Evolutionary conservation across 2,888 invertebrate genomes (phyloP), one percentile per base, ranked within the genome.

Genomic region (Troides aeacus): DNA sequence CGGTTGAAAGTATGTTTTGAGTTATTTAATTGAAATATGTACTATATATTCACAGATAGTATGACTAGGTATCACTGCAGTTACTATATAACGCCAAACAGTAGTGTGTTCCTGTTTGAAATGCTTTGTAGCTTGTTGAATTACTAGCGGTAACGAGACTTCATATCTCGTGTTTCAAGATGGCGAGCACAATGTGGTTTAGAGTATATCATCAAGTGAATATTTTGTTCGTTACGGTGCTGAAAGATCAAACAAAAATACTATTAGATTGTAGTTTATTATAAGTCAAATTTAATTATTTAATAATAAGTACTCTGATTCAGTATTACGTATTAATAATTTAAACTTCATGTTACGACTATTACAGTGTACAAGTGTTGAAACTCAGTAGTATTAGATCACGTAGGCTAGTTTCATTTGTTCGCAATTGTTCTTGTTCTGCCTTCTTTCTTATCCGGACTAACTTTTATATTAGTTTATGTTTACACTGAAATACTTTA

Each of bases 321-420:
- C 18, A 53, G n/a, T 53, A n/a, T n/a, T 6, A n/a, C n/a, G 18
- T 53, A n/a, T 53, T 53, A 5, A 50, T 62, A 39, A 57, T 36
- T 67, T 57, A 64, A 36, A 69, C 42, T 64, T 23, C 64, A 57
- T 64, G 42, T 64, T 42, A 42, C 15, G 57, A 69, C 57, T 64
- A 46, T 61, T 57, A 64, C 57, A 60, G 6, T n/a, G 23, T 39
- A 66, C 62, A 59, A 70, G 58, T 65, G 62, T 65, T 56, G 57
- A 65, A 46, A 64, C 57, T 24, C 57, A 62, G 62, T 39, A 21
- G 62, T 59, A 65, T 66, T 70, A 59, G 69, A 70, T 66, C 69
- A 70, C 69, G 65, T 70, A 70, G 58, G 65, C 66, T 70, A 70
- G 69, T 70, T 70, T 62, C 57, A 66, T 70, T 70, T 66, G 62